These are phyloP conservation scores for Labrus mixtus DNA, from an alignment of 2,113 vertebrate species.

Conservation along the genomic window DNA sequence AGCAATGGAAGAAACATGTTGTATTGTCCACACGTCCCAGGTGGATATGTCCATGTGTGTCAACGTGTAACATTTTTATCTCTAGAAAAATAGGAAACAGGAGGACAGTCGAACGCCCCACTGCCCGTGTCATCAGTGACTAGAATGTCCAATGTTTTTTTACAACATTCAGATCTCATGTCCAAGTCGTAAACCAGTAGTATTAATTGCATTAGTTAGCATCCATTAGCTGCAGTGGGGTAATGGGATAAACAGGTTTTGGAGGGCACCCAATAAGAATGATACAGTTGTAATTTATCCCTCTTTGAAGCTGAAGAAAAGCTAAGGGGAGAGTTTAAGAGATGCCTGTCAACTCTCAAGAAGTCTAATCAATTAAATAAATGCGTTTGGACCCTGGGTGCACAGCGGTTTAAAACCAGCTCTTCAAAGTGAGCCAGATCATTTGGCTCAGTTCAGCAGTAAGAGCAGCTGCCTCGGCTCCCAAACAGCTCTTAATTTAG, in stretches of 20 bases:
- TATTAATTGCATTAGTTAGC: neutral
- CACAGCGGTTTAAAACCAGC: neutral
- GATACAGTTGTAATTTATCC: neutral
- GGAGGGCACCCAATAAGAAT: neutral
- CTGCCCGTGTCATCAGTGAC: too few relatives aligned
- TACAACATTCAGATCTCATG: too few relatives aligned
- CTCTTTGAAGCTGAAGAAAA: neutral
- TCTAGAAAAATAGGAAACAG: too few relatives aligned
- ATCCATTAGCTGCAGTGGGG: neutral
- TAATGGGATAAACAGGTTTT: neutral
- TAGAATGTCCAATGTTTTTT: too few relatives aligned
- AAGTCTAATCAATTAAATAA: neutral
- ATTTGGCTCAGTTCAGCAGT: neutral
- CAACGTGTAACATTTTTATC: too few relatives aligned
- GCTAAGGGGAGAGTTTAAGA: neutral
- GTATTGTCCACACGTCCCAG: too few relatives aligned
- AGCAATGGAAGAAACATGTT: too few relatives aligned
- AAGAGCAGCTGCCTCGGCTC: neutral
- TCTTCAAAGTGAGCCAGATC: neutral
- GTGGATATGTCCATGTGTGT: too few relatives aligned
- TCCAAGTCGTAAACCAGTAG: too few relatives aligned
- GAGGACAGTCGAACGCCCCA: too few relatives aligned
- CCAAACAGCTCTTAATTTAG: neutral
- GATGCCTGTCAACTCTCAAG: neutral
- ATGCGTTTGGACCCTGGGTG: neutral